These are phyloP conservation scores for Drosophila orosa DNA, from an alignment of 1,140 invertebrate species.

Conservation along the genomic window DNA sequence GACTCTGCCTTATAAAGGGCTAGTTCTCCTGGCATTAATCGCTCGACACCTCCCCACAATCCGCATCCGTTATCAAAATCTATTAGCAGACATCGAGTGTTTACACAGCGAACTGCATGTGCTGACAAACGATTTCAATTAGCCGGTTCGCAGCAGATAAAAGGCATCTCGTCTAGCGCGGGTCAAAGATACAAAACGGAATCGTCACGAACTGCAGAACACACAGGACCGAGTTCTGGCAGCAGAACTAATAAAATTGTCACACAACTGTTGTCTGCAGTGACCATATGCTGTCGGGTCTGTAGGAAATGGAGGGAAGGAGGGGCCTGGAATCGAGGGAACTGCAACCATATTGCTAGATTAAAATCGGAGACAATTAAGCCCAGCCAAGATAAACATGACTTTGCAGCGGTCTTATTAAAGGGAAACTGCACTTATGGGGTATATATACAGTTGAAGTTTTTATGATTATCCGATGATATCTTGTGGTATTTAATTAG, in stretches of 20 bases:
- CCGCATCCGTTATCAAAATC: constrained; percentile 67
- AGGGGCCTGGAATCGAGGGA: neutral
- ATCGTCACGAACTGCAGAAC: constrained; percentile 54
- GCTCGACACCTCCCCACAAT: constrained; percentile 42
- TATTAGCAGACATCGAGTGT: constrained; percentile 51
- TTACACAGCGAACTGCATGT: constrained; percentile 52
- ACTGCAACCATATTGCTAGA: constrained; percentile 67
- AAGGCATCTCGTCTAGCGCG: constrained; percentile 58
- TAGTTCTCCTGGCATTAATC: constrained; percentile 35
- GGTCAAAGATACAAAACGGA: constrained; percentile 66
- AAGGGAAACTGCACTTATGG: constrained; percentile 16
- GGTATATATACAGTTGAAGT: constrained; percentile 3
- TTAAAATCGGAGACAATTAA: constrained; percentile 81
- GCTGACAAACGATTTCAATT: constrained; percentile 82
- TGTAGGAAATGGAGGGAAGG: neutral
- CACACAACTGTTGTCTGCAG: constrained; percentile 52
- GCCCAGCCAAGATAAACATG: constrained; percentile 56
- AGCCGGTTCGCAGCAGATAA: constrained; percentile 65
- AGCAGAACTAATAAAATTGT: constrained; percentile 74
- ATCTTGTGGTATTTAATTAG: neutral
- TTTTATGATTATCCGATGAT: constrained; percentile 19
- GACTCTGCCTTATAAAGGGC: neutral
- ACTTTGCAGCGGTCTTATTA: constrained; percentile 18
- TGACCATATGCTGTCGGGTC: constrained; percentile 56
- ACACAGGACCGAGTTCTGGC: constrained; percentile 22